Percentiles rank a stretch among this genome's conserved stretches.
Evolutionary conservation across 2,113 vertebrate species (phyloP).

Genomic region (Megalops atlanticus): DNA sequence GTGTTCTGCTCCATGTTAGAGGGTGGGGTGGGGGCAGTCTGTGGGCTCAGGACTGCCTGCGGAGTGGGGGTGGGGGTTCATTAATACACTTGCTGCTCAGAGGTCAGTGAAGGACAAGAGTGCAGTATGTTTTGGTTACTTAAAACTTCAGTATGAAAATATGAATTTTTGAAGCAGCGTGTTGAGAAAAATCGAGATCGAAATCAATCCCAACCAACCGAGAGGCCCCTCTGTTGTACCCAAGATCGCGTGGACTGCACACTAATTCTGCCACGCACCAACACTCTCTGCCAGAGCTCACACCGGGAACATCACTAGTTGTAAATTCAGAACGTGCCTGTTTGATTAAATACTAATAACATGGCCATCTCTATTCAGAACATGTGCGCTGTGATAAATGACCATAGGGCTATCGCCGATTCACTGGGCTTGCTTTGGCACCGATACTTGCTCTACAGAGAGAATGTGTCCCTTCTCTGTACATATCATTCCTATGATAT

Average conservation of each 20-base stretch:
- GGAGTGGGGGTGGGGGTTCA: no score
- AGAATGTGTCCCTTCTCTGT: constrained; percentile 19
- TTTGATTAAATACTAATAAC: neutral
- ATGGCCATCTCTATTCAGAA: constrained; percentile 1
- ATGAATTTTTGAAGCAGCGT: no score
- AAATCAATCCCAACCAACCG: no score
- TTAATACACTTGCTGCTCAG: neutral
- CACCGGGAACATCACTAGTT: neutral
- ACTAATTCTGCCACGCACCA: no score
- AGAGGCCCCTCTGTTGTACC: no score
- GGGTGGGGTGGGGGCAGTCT: neutral
- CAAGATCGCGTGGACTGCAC: no score
- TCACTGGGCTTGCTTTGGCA: neutral
- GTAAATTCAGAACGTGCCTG: neutral
- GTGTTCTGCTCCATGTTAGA: neutral
- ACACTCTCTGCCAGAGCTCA: no score
- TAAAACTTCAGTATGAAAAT: no score
- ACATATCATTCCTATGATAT: constrained; percentile 35
- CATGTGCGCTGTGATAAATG: neutral
- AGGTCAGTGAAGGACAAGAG: neutral
- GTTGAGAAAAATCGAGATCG: no score
- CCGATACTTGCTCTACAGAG: constrained; percentile 5
- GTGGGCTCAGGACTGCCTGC: neutral
- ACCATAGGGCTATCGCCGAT: constrained; percentile 3
- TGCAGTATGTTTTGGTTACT: no score